Conservation (phyloP, 2,888 invertebrate species). For the Alsophila aescularia region DNA sequence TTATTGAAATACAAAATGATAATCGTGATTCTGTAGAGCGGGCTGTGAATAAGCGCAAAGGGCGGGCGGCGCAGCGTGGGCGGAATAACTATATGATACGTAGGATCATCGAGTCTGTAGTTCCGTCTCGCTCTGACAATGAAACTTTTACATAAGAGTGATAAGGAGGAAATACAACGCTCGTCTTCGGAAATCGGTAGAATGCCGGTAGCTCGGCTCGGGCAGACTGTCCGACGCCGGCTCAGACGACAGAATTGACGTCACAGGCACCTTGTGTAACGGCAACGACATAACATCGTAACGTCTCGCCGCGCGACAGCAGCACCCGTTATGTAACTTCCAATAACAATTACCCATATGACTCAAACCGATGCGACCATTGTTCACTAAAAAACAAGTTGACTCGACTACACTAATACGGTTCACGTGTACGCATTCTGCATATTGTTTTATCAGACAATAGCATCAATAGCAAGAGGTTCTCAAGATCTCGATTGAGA, state of each 20-base stretch:
- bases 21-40: slow-evolving; percentile 20
- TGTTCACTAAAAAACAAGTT: slow-evolving; percentile 28
- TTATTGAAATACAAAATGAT: slow-evolving; percentile 21
- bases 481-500: slow-evolving; percentile 37
- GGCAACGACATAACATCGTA: slow-evolving; percentile 53
- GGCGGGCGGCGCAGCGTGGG: slow-evolving; percentile 45
- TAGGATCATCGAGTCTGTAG: slow-evolving; percentile 9
- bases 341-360: slow-evolving; percentile 53
- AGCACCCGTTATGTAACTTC: slow-evolving; percentile 56
- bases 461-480: slow-evolving; percentile 35
- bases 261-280: slow-evolving; percentile 69
- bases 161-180: slow-evolving; percentile 21
- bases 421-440: slow-evolving; percentile 25
- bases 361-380: slow-evolving; percentile 43
- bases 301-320: slow-evolving; percentile 37
- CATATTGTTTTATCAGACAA: slow-evolving; percentile 40
- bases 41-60: slow-evolving; percentile 49
- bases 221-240: slow-evolving; percentile 72
- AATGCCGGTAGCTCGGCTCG: slow-evolving; percentile 41
- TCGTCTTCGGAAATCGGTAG: slow-evolving; percentile 29
- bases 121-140: slow-evolving; percentile 28
- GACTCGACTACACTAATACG: slow-evolving; percentile 14
- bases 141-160: neutral
- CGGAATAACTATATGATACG: slow-evolving; percentile 29
- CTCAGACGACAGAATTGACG: slow-evolving; percentile 70